Base-by-base conservation (phyloP, 2,888 invertebrate species). In the Sminthurinus aureus region DNA sequence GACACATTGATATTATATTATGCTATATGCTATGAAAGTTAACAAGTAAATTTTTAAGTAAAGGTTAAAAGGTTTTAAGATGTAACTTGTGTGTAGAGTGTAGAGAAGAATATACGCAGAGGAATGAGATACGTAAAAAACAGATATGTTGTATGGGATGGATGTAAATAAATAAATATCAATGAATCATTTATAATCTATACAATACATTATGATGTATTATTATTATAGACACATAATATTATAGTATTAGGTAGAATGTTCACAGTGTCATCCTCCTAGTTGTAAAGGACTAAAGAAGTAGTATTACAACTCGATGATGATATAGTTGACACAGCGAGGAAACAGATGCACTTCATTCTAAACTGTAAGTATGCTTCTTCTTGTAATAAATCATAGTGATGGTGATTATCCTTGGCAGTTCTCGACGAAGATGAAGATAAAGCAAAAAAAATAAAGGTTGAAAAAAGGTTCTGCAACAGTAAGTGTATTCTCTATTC, bases 331-430 rank as follows among this genome's bases (percentile, higher is more conserved):
- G 78, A 76, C 51, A 75, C 15, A 75, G 75, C 20, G 18, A 71
- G 80, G 80, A 80, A 80, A 81, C 81, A 81, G 81, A 81, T 81
- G 81, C 74, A 81, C n/a, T 81, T 81, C 81, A 81, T 81, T 81
- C 74, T 81, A 58, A 13, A 50, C 13, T 52, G 74, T 58, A 64
- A 15, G 75, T 64, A 81, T 22, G 64, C 50, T 66, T 64, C 22
- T 22, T 38, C 11, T 66, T 73, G 74, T 74, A 81, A 81, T 81
- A 81, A 81, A 81, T 81, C 81, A 81, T 81, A 22, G 74, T 81
- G 79, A 79, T 79, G 79, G 79, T 79, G 79, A 79, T 81, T 74
- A 81, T 81, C 81, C 24, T 64, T 81, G 81, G 81, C 81, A 81
- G 74, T 51, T 75, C 64, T 74, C 26, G 51, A 75, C 74, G 73